Percentiles rank a stretch among this genome's conserved stretches.
These are phyloP conservation scores for Sebastes trivittatus DNA, from an alignment of 2,797 vertebrate species.

Conservation along the genomic window DNA sequence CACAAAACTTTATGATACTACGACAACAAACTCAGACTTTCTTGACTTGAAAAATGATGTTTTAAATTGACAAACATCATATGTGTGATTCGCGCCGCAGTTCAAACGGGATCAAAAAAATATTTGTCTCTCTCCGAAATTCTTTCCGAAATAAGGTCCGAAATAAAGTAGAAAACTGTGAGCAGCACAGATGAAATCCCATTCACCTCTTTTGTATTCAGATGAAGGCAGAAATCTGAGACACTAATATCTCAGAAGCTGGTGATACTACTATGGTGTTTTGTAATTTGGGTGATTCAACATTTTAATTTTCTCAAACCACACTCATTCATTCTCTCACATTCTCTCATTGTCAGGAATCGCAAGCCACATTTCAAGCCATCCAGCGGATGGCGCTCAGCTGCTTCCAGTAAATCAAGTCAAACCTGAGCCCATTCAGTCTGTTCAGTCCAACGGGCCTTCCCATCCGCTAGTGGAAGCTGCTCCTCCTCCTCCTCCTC, in stretches of 20 bases:
- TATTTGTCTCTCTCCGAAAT: no score
- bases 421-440: conserved; percentile 80
- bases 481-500: neutral
- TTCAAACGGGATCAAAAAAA: no score
- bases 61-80: no score
- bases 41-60: no score
- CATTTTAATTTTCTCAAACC: neutral
- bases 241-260: neutral
- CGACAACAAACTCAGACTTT: no score
- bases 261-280: neutral
- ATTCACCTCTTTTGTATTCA: no score
- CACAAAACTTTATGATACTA: no score
- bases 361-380: conserved; percentile 79
- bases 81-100: no score
- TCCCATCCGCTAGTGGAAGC: conserved; percentile 48
- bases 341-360: conserved; percentile 77
- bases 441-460: conserved; percentile 86
- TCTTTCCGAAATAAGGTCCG: no score
- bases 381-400: conserved; percentile 52
- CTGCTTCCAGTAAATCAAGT: conserved; percentile 73
- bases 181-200: no score
- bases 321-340: neutral
- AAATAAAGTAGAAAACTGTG: no score
- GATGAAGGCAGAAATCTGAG: neutral
- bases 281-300: neutral